Conservation (phyloP, 2,888 invertebrate genomes). For the Parapristionchus giblindavisi region DNA sequence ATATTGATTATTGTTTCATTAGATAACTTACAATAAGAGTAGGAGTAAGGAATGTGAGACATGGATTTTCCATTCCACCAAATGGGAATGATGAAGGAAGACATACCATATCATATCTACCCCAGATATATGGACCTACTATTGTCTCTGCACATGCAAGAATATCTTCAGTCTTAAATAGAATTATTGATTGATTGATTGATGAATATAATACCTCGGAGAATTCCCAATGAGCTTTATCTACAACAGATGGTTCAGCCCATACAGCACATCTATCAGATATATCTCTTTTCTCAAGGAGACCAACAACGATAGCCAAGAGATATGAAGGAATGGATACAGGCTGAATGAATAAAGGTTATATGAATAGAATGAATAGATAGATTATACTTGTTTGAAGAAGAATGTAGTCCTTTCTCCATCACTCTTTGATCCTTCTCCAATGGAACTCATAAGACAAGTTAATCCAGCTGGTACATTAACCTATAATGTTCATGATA, state of each 20-base stretch:
- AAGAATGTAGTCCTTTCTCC: conserved; percentile 56
- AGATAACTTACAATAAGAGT: conserved; percentile 80
- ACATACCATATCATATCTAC: conserved; percentile 82
- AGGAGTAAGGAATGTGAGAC: conserved; percentile 92
- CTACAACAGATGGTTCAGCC: conserved; percentile 86
- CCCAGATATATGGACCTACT: conserved; percentile 66
- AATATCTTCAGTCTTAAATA: conserved; percentile 53
- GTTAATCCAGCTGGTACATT: conserved; percentile 81
- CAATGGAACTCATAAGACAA: conserved; percentile 86
- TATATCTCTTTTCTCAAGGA: conserved; percentile 75
- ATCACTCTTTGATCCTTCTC: conserved; percentile 55
- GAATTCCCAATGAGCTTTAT: conserved; percentile 87
- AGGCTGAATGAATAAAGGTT: conserved; percentile 67
- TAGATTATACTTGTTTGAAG: conserved; percentile 52
- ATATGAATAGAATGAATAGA: background rate
- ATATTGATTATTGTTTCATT: background rate
- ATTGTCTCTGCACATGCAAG: conserved; percentile 56
- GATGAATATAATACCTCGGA: conserved; percentile 74
- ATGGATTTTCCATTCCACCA: conserved; percentile 98
- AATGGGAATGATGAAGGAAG: conserved; percentile 92
- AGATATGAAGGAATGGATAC: conserved; percentile 89
- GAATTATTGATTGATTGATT: background rate
- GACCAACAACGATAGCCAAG: conserved; percentile 87
- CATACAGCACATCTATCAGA: conserved; percentile 78
- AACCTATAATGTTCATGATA: conserved; percentile 73